Base-by-base conservation (phyloP, 2,113 vertebrate species). In the Lepidothrix coronata region DNA sequence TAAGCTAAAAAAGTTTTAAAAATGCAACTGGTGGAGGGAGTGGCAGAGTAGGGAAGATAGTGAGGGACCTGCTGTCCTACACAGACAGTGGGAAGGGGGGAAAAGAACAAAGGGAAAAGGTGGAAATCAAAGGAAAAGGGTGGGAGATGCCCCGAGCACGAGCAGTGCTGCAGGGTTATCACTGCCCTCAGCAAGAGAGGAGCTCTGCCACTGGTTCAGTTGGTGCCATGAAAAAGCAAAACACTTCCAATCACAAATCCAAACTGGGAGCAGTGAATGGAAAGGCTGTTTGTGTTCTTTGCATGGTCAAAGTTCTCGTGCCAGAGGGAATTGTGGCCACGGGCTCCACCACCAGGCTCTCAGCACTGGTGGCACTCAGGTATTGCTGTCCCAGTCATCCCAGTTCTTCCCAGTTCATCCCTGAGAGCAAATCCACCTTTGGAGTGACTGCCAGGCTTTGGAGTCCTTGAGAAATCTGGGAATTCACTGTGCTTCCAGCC, bases 171-270 rank as follows among this genome's bases (percentile, higher is more conserved):
- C 41, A 39, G 35, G 1, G 5, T 19, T 51, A 4, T 0, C 3
- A 6, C 28, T 33, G 6, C 18, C 55, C 9, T 55, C 22, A 9
- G 72, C 41, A n/a, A 21, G 21, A 39, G 33, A 51, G 10, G 35
- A 74, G 46, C 12, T 8, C 39, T 20, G 15, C 33, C 20, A 2
- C 7, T 1, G 1, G 1, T 1, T 51, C 37, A 8, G 58, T 2
- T n/a, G 73, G 17, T 55, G 49, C 49, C 68, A 2, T 2, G 20
- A 7, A 39, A 65, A 73, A 68, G 8, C 55, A 43, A 58, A 90
- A 46, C 20, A 2, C 5, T 59, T 54, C 8, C 5, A 25, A 1
- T 49, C 12, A 20, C 31, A 14, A 51, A 39, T 21, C 44, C 22
- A 12, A 55, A 61, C 21, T 1, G 17, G 55, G 52, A 39, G 33